Evolutionary conservation across 2,797 vertebrate genomes (phyloP).

Genomic region (Cygnus olor): DNA sequence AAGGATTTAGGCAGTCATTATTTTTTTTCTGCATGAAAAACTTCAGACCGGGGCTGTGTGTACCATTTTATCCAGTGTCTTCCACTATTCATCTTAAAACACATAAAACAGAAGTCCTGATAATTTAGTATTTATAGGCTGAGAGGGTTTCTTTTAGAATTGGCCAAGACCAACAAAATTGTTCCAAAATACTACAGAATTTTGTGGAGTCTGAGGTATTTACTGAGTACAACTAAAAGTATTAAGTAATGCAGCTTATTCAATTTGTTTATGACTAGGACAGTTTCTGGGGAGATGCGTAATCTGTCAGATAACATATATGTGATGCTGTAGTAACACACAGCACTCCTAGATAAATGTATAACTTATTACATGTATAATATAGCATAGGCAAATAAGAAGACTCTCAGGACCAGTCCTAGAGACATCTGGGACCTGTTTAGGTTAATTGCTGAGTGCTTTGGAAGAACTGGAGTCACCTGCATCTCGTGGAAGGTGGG

Average conservation of each 20-base stretch:
- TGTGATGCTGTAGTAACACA: neutral
- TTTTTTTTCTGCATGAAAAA: neutral
- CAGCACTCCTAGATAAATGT: neutral
- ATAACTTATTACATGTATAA: neutral
- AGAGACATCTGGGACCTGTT: neutral
- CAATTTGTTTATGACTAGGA: neutral
- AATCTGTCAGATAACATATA: neutral
- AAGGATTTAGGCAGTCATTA: neutral
- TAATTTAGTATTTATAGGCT: neutral
- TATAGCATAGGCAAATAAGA: too few relatives aligned
- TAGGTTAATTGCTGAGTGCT: neutral
- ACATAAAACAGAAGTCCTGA: neutral
- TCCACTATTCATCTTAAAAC: neutral
- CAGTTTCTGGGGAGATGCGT: neutral
- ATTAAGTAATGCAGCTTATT: neutral
- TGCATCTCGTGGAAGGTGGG: fast-evolving
- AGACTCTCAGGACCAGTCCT: neutral
- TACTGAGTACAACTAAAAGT: neutral
- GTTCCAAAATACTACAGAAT: too few relatives aligned
- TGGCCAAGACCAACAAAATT: neutral
- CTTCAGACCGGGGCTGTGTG: neutral
- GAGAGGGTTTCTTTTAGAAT: neutral
- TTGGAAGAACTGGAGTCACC: neutral
- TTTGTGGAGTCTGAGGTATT: neutral
- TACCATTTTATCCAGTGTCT: neutral